Base-by-base conservation (phyloP, 1,140 invertebrate genomes). In the Cyphomyrmex costatus region DNA sequence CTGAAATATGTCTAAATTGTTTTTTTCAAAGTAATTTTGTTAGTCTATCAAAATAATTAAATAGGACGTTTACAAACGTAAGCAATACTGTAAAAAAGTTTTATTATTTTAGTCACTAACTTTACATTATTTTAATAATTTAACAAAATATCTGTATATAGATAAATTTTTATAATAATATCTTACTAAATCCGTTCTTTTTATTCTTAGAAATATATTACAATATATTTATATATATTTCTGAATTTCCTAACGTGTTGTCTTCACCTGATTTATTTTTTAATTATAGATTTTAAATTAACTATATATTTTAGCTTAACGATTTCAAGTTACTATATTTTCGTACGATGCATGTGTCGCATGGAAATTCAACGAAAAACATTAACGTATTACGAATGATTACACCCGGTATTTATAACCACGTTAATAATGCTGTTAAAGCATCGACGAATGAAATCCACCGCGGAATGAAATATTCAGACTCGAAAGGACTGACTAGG, bases 381-480 rank as follows among this genome's bases (percentile, higher is more conserved):
- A 1, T 53, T 7, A 5, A 27, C 14, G 3, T 42, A 0, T 58
- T 24, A 58, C 7, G 6, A 70, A 68, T 19, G 46, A 78, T 78
- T 27, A 42, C 30, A n/a, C 10, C 14, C 16, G 30, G 21, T 70
- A 68, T 56, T 80, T 70, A 46, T 70, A 70, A 56, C n/a, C 8
- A 6, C 8, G 12, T 56, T 53, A 80, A 53, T 53, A 80, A 53
- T 42, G 16, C 33, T 21, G 19, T 56, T 70, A 58, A 70, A 80
- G 19, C 12, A 42, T 16, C 16, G 21, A 42, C 7, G 51, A 6
- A 42, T 42, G 36, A 36, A 80, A 80, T 70, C 10, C 10, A 42
- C 10, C 16, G 27, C 68, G 1, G 19, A 60, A 42, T 83, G 24
- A 83, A 60, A 61, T 73, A 82, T 82, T 71, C 65, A 30, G 24